Evolutionary conservation across 2,888 invertebrate genomes (phyloP), one percentile per base, ranked within the genome.

Genomic region (Parnassius mnemosyne): DNA sequence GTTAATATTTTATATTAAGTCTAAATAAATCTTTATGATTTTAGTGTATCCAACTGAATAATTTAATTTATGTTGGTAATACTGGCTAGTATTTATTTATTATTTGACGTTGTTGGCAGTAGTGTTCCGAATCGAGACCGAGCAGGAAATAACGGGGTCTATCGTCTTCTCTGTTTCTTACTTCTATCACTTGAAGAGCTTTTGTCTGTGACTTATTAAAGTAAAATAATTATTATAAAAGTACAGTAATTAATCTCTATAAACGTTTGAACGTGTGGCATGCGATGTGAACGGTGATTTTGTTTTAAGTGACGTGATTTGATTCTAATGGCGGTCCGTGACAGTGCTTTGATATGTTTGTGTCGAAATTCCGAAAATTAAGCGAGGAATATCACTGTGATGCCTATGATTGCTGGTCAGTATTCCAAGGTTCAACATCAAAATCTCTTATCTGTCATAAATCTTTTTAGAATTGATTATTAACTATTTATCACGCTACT

Each of bases 301-400:
- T 68, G 74, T 76, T 76, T 81, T 78, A 82, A 81, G 78, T 80
- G 72, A 73, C 68, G 71, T 68, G 66, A 69, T 69, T 76, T 75
- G 78, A 73, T 76, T 74, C 71, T 80, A 87, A 89, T 89, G 89
- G 89, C 89, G 87, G 83, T 66, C 63, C 61, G 63, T 66, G 67
- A 63, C 75, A 70, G 75, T 69, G 72, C 71, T 74, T 75, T 74
- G 70, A 75, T 79, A 85, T 88, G 88, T 88, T 87, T 87, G 72
- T 79, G 77, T 83, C 81, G 81, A 73, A 71, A 71, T 73, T 71
- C 76, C 65, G 43, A 54, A 59, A 56, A 63, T 66, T 67, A 69
- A 74, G 74, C 67, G 68, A 72, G 70, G 71, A 73, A 73, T 74
- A 73, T 73, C 70, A 67, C 74, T 79, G 84, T 79, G 74, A 89